Percentiles rank a stretch among this genome's conserved stretches.
Conservation (phyloP, 2,888 invertebrate genomes). For the Julus scanicus region DNA sequence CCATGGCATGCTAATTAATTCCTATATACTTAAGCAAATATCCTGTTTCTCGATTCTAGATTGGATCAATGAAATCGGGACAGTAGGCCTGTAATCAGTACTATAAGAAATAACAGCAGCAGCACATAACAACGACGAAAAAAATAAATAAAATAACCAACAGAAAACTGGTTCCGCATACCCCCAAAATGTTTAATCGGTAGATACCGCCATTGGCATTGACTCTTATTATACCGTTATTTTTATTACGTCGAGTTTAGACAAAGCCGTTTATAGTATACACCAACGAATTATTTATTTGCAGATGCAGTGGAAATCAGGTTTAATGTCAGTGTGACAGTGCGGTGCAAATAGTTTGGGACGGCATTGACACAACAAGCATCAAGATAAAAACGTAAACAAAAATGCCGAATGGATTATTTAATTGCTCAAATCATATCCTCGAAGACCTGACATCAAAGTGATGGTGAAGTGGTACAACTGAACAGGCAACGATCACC, state of each 20-base stretch:
- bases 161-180: background rate
- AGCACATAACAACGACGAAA: background rate
- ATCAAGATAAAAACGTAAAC: background rate
- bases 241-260: background rate
- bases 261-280: background rate
- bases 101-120: background rate
- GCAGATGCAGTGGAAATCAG: background rate
- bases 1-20: background rate
- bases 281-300: background rate
- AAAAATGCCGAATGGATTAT: background rate
- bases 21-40: slow-evolving; percentile 18
- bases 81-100: slow-evolving; percentile 2
- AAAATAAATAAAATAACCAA: background rate
- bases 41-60: slow-evolving; percentile 12
- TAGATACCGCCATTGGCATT: slow-evolving; percentile 21
- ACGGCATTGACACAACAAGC: background rate
- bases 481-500: background rate
- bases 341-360: background rate
- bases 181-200: slow-evolving; percentile 24
- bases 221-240: slow-evolving; percentile 4
- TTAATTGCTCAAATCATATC: background rate
- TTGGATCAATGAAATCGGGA: slow-evolving; percentile 33
- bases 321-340: slow-evolving; percentile 33
- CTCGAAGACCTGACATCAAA: background rate
- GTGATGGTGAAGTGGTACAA: background rate